Conservation (phyloP, 2,113 vertebrate genomes). For the Galemys pyrenaicus region DNA sequence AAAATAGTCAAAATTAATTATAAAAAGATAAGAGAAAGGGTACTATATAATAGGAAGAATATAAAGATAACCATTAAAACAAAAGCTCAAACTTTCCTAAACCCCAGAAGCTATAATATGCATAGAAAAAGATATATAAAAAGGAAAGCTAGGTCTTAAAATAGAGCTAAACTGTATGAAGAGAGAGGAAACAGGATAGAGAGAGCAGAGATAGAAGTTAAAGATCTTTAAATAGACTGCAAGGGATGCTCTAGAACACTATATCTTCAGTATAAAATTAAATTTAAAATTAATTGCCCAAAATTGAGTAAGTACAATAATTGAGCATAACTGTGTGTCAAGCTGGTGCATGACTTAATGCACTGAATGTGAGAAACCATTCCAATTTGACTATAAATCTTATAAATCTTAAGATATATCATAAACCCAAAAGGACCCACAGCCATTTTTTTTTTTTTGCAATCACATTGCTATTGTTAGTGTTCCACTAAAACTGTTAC, state of each 20-base stretch:
- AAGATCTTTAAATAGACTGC: background rate
- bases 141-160: background rate
- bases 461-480: background rate
- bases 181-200: background rate
- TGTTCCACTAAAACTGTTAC: background rate
- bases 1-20: background rate
- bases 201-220: background rate
- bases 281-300: background rate
- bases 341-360: background rate
- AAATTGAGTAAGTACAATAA: background rate
- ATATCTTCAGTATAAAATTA: background rate
- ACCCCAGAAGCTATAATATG: background rate
- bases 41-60: background rate
- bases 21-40: background rate
- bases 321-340: background rate
- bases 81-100: conserved; percentile 41
- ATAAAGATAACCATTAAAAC: background rate
- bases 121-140: background rate
- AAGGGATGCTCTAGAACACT: background rate
- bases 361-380: background rate
- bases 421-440: background rate
- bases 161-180: background rate
- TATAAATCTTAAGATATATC: background rate
- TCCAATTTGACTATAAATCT: background rate
- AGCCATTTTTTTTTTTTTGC: background rate